phyloP scores from a whole-genome alignment of 1,140 invertebrate species.

The Sitobion miscanthi region DNA sequence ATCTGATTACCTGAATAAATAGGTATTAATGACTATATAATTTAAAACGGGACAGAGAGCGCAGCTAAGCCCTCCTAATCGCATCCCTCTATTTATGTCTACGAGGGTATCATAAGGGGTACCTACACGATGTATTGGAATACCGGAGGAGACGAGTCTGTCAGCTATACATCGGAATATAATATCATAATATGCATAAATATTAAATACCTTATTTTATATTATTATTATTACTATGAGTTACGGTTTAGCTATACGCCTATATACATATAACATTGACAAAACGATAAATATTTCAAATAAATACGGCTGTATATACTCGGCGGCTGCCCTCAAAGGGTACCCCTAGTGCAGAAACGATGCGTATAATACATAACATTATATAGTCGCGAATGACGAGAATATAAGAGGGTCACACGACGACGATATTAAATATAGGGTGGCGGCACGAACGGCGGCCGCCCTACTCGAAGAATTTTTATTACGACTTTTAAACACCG shows the following conservation, averaged over 20 bases:
- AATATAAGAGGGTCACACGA: neutral
- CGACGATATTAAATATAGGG: neutral
- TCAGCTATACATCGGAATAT: too few relatives aligned
- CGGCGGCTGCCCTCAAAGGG: neutral
- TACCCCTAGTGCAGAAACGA: neutral
- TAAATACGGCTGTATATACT: neutral
- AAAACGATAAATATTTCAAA: conserved; percentile 18
- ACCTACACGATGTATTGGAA: too few relatives aligned
- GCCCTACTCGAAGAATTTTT: conserved; percentile 53
- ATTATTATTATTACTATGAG: neutral
- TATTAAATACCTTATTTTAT: too few relatives aligned
- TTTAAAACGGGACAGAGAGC: too few relatives aligned
- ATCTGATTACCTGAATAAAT: too few relatives aligned
- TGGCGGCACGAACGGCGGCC: neutral
- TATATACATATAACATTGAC: too few relatives aligned
- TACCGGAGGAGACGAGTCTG: too few relatives aligned
- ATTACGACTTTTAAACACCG: conserved; percentile 53
- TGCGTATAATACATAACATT: neutral
- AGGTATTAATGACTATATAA: too few relatives aligned
- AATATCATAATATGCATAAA: too few relatives aligned
- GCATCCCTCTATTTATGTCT: too few relatives aligned
- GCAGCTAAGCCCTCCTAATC: too few relatives aligned
- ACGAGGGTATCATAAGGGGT: too few relatives aligned
- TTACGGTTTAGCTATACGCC: neutral
- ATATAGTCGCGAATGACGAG: neutral